Percentiles rank a stretch among this genome's conserved stretches.
Evolutionary conservation across 37 sponge, comb jelly and placozoan genomes (phyloP).

Genomic region (Aplysina aerophoba): DNA sequence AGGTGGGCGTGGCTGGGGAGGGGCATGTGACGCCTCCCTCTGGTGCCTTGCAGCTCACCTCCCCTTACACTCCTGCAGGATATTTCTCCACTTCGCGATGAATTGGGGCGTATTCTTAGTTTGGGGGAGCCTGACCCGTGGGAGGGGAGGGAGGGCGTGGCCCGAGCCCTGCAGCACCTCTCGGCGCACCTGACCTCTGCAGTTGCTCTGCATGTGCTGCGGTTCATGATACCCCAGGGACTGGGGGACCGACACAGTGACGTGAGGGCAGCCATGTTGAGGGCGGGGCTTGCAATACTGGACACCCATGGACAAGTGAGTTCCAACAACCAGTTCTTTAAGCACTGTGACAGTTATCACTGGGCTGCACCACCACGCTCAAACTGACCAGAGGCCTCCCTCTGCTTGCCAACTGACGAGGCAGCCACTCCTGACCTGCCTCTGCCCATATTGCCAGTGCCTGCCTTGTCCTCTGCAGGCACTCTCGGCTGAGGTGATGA

Average conservation of each 20-base stretch:
- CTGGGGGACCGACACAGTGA: conserved; percentile 64
- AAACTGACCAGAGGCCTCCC: no score
- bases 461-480: conserved; percentile 10
- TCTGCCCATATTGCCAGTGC: no score
- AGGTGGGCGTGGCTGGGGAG: neutral
- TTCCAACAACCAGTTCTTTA: neutral
- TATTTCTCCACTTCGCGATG: neutral
- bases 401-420: no score
- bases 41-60: no score
- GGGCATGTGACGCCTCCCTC: no score
- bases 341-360: neutral
- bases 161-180: conserved; percentile 68
- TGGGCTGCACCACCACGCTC: no score
- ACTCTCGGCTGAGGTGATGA: conserved; percentile 76
- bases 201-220: conserved; percentile 50
- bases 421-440: no score
- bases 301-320: conserved; percentile 73
- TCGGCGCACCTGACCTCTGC: conserved; percentile 42
- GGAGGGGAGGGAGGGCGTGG: conserved; percentile 87
- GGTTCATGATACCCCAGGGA: conserved; percentile 73
- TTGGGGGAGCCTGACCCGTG: conserved; percentile 59
- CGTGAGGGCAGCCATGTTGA: conserved; percentile 73
- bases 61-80: neutral
- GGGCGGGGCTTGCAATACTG: conserved; percentile 74
- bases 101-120: conserved; percentile 25